Evolutionary conservation across 2,113 vertebrate genomes (phyloP).

Genomic region (Phrynocephalus versicolor): DNA sequence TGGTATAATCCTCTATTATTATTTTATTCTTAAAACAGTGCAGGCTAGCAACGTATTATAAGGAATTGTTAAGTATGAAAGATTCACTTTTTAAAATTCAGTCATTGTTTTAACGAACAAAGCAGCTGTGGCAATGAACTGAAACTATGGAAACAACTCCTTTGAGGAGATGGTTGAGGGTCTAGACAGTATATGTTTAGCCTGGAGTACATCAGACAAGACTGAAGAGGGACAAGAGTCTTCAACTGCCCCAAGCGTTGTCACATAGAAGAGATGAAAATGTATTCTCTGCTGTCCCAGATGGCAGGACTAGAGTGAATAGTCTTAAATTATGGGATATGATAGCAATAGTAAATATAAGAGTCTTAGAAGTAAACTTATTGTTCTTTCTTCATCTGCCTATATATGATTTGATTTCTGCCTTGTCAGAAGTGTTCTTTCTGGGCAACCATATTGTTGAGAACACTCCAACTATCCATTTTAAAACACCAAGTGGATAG

Average conservation of each 20-base stretch:
- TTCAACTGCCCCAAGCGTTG: not conserved
- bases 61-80: not conserved
- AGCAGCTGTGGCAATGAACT: not conserved
- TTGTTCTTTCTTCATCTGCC: not conserved
- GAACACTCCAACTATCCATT: not conserved
- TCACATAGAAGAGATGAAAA: not conserved
- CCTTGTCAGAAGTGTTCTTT: not conserved
- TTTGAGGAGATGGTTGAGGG: not conserved
- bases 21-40: constrained; percentile 37
- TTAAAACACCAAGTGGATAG: too few relatives aligned
- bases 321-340: not conserved
- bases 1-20: too few relatives aligned
- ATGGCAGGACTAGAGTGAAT: not conserved
- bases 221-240: not conserved
- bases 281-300: not conserved
- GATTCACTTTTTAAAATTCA: constrained; percentile 21
- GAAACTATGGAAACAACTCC: not conserved
- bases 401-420: not conserved
- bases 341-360: too few relatives aligned
- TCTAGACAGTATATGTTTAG: not conserved
- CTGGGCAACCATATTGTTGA: not conserved
- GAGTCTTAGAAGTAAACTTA: not conserved
- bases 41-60: not conserved
- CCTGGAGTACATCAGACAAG: too few relatives aligned
- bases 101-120: not conserved